Conservation (phyloP, 2,888 invertebrate genomes). For the Listrodromus nycthemerus region DNA sequence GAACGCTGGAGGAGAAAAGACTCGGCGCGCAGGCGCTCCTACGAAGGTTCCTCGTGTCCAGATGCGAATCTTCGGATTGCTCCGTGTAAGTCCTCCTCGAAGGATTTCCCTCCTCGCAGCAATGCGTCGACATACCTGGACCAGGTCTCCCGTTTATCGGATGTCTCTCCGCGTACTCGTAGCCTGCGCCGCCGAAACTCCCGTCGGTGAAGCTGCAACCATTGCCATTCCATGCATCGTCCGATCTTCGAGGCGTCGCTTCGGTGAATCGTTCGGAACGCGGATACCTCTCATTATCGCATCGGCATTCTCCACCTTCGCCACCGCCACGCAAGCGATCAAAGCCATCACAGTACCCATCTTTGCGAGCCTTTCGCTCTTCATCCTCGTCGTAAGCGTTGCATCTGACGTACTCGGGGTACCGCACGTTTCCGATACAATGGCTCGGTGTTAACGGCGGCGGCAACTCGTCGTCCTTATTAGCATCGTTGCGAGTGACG, state of each 20-base stretch:
- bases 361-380: slow-evolving; percentile 37
- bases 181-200: slow-evolving; percentile 57
- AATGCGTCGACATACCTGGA: neutral
- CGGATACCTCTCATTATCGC: slow-evolving; percentile 61
- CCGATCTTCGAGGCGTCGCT: slow-evolving; percentile 36
- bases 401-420: slow-evolving; percentile 14
- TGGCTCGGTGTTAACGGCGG: slow-evolving; percentile 65
- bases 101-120: slow-evolving; percentile 31
- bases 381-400: slow-evolving; percentile 21
- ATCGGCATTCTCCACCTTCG: slow-evolving; percentile 49
- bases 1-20: neutral
- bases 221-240: slow-evolving; percentile 50
- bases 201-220: slow-evolving; percentile 26
- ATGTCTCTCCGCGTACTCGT: slow-evolving; percentile 46
- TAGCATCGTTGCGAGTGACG: slow-evolving; percentile 54
- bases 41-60: slow-evolving; percentile 14
- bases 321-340: slow-evolving; percentile 75
- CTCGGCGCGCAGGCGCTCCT: neutral
- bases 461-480: slow-evolving; percentile 65
- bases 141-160: slow-evolving; percentile 21
- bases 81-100: neutral
- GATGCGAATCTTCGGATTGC: slow-evolving; percentile 47
- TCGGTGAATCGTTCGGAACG: slow-evolving; percentile 42
- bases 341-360: slow-evolving; percentile 27
- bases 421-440: slow-evolving; percentile 65